Evolutionary conservation across 37 sponge, comb jelly and placozoan species (phyloP), one percentile per base, ranked within the genome.

Genomic region (Hormiphora californensis): DNA sequence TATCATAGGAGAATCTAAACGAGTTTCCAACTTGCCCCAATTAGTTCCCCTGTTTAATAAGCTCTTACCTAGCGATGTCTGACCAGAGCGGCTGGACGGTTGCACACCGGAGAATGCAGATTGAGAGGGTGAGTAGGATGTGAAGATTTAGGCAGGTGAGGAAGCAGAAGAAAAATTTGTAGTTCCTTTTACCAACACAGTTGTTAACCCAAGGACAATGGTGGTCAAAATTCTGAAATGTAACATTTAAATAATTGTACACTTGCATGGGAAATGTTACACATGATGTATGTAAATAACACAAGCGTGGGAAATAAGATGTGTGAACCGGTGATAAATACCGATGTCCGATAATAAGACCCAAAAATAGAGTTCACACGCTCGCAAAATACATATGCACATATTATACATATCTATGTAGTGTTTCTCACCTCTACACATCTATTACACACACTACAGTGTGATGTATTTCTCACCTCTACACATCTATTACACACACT

Each of bases 141-240:
- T 93, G 90, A 28, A 92, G 17, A 3, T 91, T 91, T 3, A 98
- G 86, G 8, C 93, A 92, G 44, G 88, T 89, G 33, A 94, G 89
- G 69, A 98, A 98, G 87, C 89, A 87, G 88, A 98, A 95, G 89
- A 98, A 98, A 90, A 90, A 94, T 55, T 92, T 92, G 89, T 98
- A 98, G 89, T 98, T 98, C 36, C 99, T 73, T 41, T 88, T 89
- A 19, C 99, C 99, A 51, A 98, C 87, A 67, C 99, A 98, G 91
- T 98, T 98, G 90, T 98, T 92, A 40, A 98, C 93, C 99, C 99
- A 98, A 2, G 99, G 99, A 69, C 99, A 98, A 67, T 98, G 99
- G 46, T 98, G 99, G 88, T 98, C 99, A 89, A 98, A 98, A 0
- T 91, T 88, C 97, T 96, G 88, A n/a, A n/a, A n/a, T n/a, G n/a